Base-by-base conservation (phyloP, 1,140 invertebrate species). In the Hylaeus volcanicus region DNA sequence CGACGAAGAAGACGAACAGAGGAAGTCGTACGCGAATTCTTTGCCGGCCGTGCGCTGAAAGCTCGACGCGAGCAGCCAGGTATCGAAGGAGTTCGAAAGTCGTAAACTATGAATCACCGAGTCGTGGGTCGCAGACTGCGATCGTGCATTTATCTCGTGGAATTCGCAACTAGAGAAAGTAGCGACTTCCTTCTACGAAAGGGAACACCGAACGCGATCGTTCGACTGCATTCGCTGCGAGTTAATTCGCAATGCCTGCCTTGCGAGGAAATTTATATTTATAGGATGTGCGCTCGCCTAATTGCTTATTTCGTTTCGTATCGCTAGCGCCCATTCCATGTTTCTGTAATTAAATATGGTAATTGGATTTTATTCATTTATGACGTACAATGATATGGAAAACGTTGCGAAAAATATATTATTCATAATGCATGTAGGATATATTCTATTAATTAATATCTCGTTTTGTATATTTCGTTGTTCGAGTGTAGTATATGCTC, bases 31-130 rank as follows among this genome's bases (percentile, higher is more conserved):
- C 51, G 8, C 9, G 12, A 9, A 60, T 41, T 39, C 39, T 71
- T 55, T 71, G 43, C n/a, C 45, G 45, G 12, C 43, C 3, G 72
- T 3, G 60, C 14, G 3, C 14, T n/a, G 45, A 64, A 41, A 51
- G 39, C n/a, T n/a, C 14, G 14, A 41, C 60, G 45, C 43, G 39
- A 58, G 37, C 11, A 8, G 37, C 45, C 9, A 12, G 14, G 1
- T 58, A 64, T 74, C 39, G 15, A 41, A 3, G 26, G 14, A 61
- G 41, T n/a, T 11, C 26, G 66, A 55, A 45, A 41, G 43, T 64
- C 51, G 41, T 26, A 43, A 51, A 41, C 11, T 43, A 55, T 74
- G 73, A 74, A 74, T 74, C 73, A 74, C 8, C 41, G 53, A 71
- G 41, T 43, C n/a, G 69, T 71, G 69, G 69, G 69, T 43, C n/a